phyloP scores from a whole-genome alignment of 1,140 invertebrate genomes.

The Atopsyche davidsoni region DNA sequence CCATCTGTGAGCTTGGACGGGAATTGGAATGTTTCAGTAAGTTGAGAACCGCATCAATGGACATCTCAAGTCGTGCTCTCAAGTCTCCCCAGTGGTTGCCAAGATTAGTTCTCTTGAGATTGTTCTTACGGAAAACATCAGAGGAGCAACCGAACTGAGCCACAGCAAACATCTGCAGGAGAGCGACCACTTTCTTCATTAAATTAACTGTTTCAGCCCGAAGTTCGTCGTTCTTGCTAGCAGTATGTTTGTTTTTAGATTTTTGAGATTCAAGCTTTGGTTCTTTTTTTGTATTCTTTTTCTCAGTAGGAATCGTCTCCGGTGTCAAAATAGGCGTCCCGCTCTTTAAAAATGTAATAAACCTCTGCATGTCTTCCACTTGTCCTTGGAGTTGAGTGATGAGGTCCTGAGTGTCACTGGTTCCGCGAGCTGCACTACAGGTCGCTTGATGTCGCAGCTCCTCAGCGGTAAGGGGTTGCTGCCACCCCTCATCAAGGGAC shows the following conservation, averaged over 20 bases:
- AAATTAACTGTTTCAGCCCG: constrained; percentile 58
- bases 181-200: constrained; percentile 75
- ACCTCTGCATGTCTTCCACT: constrained; percentile 92
- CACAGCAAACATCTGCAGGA: constrained; percentile 88
- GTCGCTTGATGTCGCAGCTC: constrained; percentile 59
- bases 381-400: constrained; percentile 94
- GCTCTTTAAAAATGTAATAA: constrained; percentile 93
- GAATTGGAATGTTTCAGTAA: constrained; percentile 51
- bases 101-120: constrained; percentile 77
- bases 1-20: constrained; percentile 39
- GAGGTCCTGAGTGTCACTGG: constrained; percentile 58
- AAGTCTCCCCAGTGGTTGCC: constrained; percentile 92
- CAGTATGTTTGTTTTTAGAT: constrained; percentile 9
- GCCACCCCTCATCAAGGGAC: constrained; percentile 58
- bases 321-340: too few species aligned
- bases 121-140: constrained; percentile 68
- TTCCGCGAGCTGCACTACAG: constrained; percentile 41
- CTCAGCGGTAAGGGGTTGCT: constrained; percentile 58
- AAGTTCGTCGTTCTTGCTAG: constrained; percentile 33
- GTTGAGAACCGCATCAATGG: constrained; percentile 73
- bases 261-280: constrained; percentile 35
- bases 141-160: constrained; percentile 84
- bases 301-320: constrained; percentile 34
- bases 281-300: constrained; percentile 51
- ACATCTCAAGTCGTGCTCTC: constrained; percentile 85